phyloP scores from a whole-genome alignment of 2,113 vertebrate species.

The Brachirus orientalis region DNA sequence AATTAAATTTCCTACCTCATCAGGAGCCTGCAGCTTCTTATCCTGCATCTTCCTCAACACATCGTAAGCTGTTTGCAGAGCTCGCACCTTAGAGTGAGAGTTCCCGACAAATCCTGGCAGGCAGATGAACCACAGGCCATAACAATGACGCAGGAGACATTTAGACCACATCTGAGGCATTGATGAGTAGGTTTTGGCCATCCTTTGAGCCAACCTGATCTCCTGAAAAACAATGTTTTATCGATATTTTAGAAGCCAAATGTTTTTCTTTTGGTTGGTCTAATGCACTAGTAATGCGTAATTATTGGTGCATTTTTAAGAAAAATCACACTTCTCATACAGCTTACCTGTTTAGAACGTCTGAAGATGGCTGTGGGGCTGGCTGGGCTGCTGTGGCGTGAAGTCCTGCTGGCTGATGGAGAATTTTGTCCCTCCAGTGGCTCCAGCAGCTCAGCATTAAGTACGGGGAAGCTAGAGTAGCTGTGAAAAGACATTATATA shows the following conservation, averaged over 20 bases:
- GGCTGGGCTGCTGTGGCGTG: conserved; percentile 89
- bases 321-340: background rate
- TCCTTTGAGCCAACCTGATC: conserved; percentile 94
- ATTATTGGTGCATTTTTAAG: background rate
- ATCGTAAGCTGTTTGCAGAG: conserved; percentile 92
- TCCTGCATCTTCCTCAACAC: conserved; percentile 95
- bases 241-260: background rate
- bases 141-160: conserved; percentile 94
- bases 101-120: conserved; percentile 91
- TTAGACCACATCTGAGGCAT: conserved; percentile 99
- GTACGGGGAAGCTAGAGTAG: conserved; percentile 94
- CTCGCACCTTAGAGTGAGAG: conserved; percentile 95
- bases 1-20: conserved; percentile 87
- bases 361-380: conserved; percentile 96
- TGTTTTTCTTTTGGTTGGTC: background rate
- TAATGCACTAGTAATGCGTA: background rate
- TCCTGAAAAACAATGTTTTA: conserved; percentile 81
- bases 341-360: conserved; percentile 94
- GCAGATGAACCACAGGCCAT: conserved; percentile 98
- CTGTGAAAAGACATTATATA: conserved; percentile 76
- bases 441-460: conserved; percentile 90
- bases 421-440: conserved; percentile 84
- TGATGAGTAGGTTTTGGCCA: conserved; percentile 93
- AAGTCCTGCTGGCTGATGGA: conserved; percentile 80
- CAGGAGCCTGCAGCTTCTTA: conserved; percentile 94